A percentile compares a stretch with the other conserved stretches of the same genome.
Evolutionary conservation across 2,888 invertebrate genomes (phyloP).

Genomic region (Acleris cristana): DNA sequence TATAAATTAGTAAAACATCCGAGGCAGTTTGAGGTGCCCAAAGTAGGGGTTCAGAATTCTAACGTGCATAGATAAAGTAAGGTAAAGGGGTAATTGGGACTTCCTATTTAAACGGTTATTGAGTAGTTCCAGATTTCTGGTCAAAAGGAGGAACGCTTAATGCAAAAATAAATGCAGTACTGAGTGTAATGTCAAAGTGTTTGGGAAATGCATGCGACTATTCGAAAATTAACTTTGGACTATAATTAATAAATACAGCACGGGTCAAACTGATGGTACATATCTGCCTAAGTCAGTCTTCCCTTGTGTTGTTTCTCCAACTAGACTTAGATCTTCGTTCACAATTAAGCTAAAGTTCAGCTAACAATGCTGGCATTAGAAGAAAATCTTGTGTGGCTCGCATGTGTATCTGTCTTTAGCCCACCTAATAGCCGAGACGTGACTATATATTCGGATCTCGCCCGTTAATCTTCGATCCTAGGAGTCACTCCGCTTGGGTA

Average conservation of each 20-base stretch:
- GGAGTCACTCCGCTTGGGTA: constrained; percentile 50
- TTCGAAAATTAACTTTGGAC: too few relatives aligned
- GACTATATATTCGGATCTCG: constrained; percentile 69
- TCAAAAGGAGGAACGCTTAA: background rate
- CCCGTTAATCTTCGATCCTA: constrained; percentile 61
- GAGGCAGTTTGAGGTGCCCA: background rate
- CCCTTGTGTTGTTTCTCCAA: too few relatives aligned
- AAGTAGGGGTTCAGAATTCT: too few relatives aligned
- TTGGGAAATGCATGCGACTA: background rate
- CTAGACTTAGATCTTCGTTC: background rate
- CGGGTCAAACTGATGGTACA: too few relatives aligned
- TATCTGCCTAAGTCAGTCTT: too few relatives aligned
- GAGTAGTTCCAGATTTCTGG: too few relatives aligned
- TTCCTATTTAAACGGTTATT: too few relatives aligned
- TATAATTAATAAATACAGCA: too few relatives aligned
- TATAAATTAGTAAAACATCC: background rate
- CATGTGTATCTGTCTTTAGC: constrained; percentile 66
- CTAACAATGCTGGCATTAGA: constrained; percentile 27
- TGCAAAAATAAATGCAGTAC: background rate
- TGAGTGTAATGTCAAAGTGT: background rate
- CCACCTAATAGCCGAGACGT: constrained; percentile 72
- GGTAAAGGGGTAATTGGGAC: too few relatives aligned
- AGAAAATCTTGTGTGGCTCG: constrained; percentile 49
- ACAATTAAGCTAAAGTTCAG: constrained; percentile 34
- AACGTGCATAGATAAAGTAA: too few relatives aligned